A percentile compares a stretch with the other conserved stretches of the same genome.
phyloP scores from a whole-genome alignment of 1,140 invertebrate species.

The Magallana gigas region DNA sequence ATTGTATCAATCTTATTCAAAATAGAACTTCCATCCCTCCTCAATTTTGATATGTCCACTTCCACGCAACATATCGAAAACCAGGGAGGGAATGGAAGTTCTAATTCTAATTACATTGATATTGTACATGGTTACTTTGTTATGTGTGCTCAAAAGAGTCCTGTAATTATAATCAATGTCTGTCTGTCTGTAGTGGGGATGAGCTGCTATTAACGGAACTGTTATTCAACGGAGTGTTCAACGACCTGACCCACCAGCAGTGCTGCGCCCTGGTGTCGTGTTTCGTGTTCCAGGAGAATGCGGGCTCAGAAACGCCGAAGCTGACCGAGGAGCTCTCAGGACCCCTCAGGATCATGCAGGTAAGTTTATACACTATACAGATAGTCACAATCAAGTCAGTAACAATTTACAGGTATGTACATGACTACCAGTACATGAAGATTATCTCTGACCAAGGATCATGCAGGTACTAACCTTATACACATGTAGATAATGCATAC shows the following conservation, averaged over 20 bases:
- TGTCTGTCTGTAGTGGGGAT: slow-evolving; percentile 87
- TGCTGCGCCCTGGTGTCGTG: slow-evolving; percentile 94
- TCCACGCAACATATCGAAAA: no score
- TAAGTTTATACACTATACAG: slow-evolving; percentile 64
- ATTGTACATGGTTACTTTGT: no score
- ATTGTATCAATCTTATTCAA: no score
- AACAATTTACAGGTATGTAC: not conserved
- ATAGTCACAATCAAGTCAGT: not conserved
- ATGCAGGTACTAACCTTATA: not conserved
- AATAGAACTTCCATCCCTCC: no score
- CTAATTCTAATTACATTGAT: not conserved
- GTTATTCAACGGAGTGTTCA: slow-evolving; percentile 98
- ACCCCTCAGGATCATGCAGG: slow-evolving; percentile 91
- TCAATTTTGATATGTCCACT: no score
- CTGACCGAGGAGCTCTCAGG: slow-evolving; percentile 92
- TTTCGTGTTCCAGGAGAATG: slow-evolving; percentile 98
- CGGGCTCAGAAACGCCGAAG: slow-evolving; percentile 87
- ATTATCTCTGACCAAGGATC: not conserved
- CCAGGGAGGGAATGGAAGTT: not conserved
- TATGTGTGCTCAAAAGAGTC: no score
- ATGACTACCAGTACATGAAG: no score
- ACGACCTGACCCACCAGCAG: slow-evolving; percentile 90
- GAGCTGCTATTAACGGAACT: slow-evolving; percentile 98
- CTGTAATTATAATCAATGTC: no score
- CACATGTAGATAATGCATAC: not conserved